These are phyloP conservation scores for Zoanthus sansibaricus DNA, from an alignment of 92 coral and sea anemone species.

Conservation along the genomic window DNA sequence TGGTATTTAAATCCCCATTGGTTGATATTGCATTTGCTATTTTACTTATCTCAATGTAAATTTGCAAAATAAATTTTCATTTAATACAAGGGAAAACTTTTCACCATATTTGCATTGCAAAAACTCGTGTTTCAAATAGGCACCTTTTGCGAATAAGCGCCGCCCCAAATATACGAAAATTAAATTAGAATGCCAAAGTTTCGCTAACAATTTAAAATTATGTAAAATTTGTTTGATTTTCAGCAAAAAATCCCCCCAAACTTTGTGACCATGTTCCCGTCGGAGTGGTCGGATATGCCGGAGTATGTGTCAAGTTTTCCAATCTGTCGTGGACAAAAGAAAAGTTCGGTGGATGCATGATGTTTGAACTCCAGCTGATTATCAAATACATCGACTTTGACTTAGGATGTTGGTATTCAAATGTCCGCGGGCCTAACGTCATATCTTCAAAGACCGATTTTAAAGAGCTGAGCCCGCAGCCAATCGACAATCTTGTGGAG, in stretches of 20 bases:
- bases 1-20: too few species aligned
- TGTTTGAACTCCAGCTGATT: conserved; percentile 31
- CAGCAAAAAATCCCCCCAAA: conserved; percentile 38
- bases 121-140: too few species aligned
- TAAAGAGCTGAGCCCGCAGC: background rate
- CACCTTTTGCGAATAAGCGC: too few species aligned
- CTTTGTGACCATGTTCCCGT: conserved; percentile 44
- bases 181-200: too few species aligned
- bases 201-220: too few species aligned
- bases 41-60: too few species aligned
- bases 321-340: conserved; percentile 40
- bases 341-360: conserved; percentile 36
- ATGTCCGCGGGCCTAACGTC: background rate
- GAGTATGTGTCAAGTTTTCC: conserved; percentile 34
- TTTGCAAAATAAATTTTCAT: too few species aligned
- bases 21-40: too few species aligned
- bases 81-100: too few species aligned
- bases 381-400: conserved; percentile 35
- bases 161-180: too few species aligned
- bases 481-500: background rate
- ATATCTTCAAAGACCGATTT: conserved; percentile 2
- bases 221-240: background rate
- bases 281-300: conserved; percentile 19
- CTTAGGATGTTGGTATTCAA: conserved; percentile 10
- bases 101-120: too few species aligned